Evolutionary conservation across 2,113 vertebrate genomes (phyloP).

Genomic region (Podilymbus podiceps): DNA sequence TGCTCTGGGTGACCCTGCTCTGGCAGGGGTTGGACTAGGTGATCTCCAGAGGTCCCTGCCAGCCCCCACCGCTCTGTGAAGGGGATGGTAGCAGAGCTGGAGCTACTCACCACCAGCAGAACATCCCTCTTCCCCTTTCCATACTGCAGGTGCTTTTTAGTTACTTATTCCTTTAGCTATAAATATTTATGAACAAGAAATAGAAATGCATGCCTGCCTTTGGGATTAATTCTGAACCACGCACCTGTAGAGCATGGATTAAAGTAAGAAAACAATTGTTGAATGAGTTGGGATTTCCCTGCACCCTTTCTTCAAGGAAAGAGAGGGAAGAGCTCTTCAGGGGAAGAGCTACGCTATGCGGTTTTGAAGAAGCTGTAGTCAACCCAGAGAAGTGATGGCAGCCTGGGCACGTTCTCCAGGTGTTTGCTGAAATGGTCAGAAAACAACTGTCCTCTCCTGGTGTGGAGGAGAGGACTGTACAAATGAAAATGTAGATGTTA

Average conservation of each 20-base stretch:
- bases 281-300: not conserved
- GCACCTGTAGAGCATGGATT: not conserved
- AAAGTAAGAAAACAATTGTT: not conserved
- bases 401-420: not conserved
- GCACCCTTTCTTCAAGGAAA: not conserved
- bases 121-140: not conserved
- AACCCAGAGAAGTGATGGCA: not conserved
- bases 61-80: not conserved
- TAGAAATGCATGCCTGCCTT: not conserved
- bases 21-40: too few species aligned
- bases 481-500: not conserved
- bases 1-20: too few species aligned
- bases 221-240: not conserved
- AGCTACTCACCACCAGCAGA: not conserved
- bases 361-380: not conserved
- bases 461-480: not conserved
- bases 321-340: not conserved
- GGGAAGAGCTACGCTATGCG: not conserved
- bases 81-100: not conserved
- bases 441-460: not conserved
- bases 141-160: not conserved
- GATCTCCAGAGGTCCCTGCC: too few species aligned
- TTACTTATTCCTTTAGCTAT: not conserved
- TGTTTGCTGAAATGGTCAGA: not conserved
- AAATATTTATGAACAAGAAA: not conserved